A percentile compares a stretch with the other conserved stretches of the same genome.
These are phyloP conservation scores for Phymastichus coffea DNA, from an alignment of 1,140 invertebrate genomes.

Conservation along the genomic window DNA sequence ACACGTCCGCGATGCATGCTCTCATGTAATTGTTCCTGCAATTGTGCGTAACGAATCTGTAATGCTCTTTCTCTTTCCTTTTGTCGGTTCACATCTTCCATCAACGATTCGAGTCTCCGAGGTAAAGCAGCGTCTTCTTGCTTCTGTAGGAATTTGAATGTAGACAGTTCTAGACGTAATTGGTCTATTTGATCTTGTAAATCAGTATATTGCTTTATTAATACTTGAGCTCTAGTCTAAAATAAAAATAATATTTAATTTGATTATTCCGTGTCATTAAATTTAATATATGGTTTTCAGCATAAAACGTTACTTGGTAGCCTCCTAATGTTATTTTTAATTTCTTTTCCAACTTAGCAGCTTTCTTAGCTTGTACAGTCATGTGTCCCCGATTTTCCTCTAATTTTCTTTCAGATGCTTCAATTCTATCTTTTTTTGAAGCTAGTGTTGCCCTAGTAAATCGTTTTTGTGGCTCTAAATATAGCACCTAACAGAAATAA, in stretches of 20 bases:
- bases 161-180: constrained; percentile 83
- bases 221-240: constrained; percentile 74
- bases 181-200: constrained; percentile 89
- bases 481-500: constrained; percentile 68
- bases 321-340: constrained; percentile 90
- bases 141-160: constrained; percentile 87
- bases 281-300: constrained; percentile 76
- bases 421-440: constrained; percentile 92
- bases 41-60: constrained; percentile 76
- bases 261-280: constrained; percentile 10
- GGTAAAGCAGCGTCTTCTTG: constrained; percentile 91
- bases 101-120: constrained; percentile 81
- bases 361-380: constrained; percentile 93
- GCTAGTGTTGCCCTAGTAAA: constrained; percentile 93
- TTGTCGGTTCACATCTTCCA: constrained; percentile 91
- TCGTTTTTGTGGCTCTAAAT: constrained; percentile 82
- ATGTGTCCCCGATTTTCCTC: constrained; percentile 93
- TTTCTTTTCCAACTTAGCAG: constrained; percentile 98
- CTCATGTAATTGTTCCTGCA: too few species aligned
- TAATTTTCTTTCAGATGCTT: constrained; percentile 88
- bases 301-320: constrained; percentile 73
- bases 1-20: too few species aligned
- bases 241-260: constrained; percentile 25
- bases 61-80: constrained; percentile 85
- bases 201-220: constrained; percentile 90